phyloP scores from a whole-genome alignment of 2,797 vertebrate genomes.

The Acridotheres tristis region DNA sequence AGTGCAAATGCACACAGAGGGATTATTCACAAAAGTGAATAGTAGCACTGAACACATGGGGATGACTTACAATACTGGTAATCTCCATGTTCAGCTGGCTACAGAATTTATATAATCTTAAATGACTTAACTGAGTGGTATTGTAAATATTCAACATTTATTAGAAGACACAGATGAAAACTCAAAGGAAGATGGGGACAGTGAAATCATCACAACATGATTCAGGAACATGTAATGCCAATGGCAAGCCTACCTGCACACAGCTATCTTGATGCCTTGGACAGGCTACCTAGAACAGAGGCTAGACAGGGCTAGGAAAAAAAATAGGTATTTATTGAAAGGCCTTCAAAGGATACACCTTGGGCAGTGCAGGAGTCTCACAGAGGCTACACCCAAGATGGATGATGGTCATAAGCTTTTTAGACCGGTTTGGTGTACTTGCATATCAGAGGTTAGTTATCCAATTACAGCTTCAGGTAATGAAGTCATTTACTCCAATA shows the following conservation, averaged over 20 bases:
- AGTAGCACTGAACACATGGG: neutral
- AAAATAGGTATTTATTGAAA: neutral
- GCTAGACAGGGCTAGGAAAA: neutral
- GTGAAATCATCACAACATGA: neutral
- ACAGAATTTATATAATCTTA: neutral
- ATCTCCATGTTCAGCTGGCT: neutral
- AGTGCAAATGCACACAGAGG: neutral
- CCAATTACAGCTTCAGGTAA: neutral
- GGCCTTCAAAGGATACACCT: neutral
- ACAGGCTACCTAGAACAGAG: neutral
- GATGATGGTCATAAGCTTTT: fast-evolving
- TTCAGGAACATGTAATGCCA: neutral
- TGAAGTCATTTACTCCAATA: neutral
- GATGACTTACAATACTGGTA: neutral
- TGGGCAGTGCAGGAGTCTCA: fast-evolving
- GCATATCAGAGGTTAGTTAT: neutral
- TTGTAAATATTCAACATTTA: neutral
- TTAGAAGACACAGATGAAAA: neutral
- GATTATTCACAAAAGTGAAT: neutral
- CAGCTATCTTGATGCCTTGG: neutral
- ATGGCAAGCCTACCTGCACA: neutral
- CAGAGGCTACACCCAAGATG: neutral
- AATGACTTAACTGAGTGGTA: neutral
- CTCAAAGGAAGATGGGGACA: neutral
- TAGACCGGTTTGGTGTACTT: neutral